Percentiles rank a stretch among this genome's conserved stretches.
Evolutionary conservation across 2,113 vertebrate genomes (phyloP).

Genomic region (Microtus montanus): DNA sequence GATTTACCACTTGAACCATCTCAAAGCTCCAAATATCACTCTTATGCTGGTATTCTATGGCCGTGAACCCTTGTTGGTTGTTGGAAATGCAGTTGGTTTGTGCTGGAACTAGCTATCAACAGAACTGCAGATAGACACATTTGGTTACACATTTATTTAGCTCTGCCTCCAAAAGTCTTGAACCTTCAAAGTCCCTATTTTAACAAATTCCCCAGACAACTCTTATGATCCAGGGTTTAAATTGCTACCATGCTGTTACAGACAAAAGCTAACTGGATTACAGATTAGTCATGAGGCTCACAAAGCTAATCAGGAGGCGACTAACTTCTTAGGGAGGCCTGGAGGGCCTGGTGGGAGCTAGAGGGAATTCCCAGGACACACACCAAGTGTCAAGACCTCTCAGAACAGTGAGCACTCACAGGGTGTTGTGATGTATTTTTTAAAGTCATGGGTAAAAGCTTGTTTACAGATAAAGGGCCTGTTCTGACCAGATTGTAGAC

Average conservation of each 20-base stretch:
- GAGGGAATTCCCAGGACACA: conserved; percentile 45
- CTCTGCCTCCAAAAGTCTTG: neutral
- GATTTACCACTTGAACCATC: neutral
- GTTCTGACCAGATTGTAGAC: neutral
- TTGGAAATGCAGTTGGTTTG: neutral
- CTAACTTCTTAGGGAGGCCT: neutral
- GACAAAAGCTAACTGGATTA: neutral
- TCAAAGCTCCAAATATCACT: neutral
- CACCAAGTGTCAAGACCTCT: neutral
- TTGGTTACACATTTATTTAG: neutral
- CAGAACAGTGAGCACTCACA: conserved; percentile 13
- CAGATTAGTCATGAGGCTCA: neutral
- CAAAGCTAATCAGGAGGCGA: neutral
- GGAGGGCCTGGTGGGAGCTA: neutral
- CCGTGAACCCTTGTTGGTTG: neutral
- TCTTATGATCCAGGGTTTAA: neutral
- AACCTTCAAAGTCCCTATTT: neutral
- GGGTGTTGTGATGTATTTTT: neutral
- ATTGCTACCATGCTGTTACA: neutral
- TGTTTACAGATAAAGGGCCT: neutral
- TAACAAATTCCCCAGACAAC: neutral
- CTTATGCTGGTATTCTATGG: neutral
- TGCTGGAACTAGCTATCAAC: neutral
- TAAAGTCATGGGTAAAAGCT: neutral
- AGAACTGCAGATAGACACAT: neutral